Base-by-base conservation (phyloP, 2,113 vertebrate species). In the Dromiciops gliroides region DNA sequence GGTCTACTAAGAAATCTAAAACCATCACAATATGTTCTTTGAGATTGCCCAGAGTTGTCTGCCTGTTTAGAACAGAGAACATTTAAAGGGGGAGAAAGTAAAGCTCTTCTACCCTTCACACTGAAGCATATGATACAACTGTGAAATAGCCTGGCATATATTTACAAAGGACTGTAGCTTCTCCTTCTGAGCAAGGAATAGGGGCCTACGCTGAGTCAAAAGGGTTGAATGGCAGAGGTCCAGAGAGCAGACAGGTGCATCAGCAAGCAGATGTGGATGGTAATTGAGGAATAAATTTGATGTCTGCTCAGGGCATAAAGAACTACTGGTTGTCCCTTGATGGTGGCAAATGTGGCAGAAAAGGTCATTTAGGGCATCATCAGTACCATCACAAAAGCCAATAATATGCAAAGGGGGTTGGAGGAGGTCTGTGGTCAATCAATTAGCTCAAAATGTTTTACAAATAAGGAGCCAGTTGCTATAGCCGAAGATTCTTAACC, bases 201-300 rank as follows among this genome's bases (percentile, higher is more conserved):
- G 8, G 11, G 92, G 93, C 95, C 51, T 60, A 16, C 3, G 16
- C 49, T n/a, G 89, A 90, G 90, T 95, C 91, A 91, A 97, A 90
- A 96, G 60, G 92, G 49, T 96, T 97, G 83, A 92, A 50, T 95
- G 95, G 31, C 96, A 93, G 11, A 94, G 90, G 51, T 44, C 75
- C 22, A 92, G 53, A 75, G 16, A 26, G 83, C 23, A 92, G 91
- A 83, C 26, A 93, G 50, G 44, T 90, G 91, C 93, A 92, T 90
- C 4, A 90, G 5, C 56, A 92, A 83, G 50, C 56, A n/a, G 67
- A 44, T 91, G 8, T 22, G 56, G 49, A 91, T 8, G 95, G 8
- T 91, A 90, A 75, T 89, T 89, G 67, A 14, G 3, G 44, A 94
- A 92, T 95, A 92, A 94, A 95, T 37, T 52, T 89, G 44, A n/a